Base-by-base conservation (phyloP, 2,797 vertebrate species). In the Ptychobarbus kaznakovi region DNA sequence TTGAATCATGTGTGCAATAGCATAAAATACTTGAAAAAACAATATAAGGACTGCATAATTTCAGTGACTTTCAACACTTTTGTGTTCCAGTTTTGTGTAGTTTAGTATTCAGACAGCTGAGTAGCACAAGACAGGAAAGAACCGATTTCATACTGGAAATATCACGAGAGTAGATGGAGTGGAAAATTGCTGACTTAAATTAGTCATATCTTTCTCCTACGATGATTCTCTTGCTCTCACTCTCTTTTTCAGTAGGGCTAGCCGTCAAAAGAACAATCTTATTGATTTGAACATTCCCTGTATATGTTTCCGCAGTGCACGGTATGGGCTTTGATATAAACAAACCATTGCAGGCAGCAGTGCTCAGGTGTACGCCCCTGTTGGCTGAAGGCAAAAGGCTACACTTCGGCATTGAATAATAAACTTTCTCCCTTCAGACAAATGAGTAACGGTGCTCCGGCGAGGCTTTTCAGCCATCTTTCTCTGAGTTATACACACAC, bases 381-480 rank as follows among this genome's bases (percentile, higher is more conserved):
- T 25, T 68, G 75, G 51, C 51, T 53, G 56, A 80, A 80, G 70
- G 68, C 70, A 66, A 82, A 85, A 85, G 84, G 80, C 72, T 84
- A 63, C 77, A 77, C 51, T 85, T 86, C 22, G 15, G 46, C 49
- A 78, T 25, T 74, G 76, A 86, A 82, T 72, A 65, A 66, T 42
- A 28, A 75, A 32, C 51, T 32, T 70, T 82, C 66, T 78, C 63
- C n/a, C 35, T 53, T 61, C 42, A 74, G 81, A 89, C 49, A 46
- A 66, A 68, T 75, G 86, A 88, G 79, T 80, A 80, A 68, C 51
- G 53, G 58, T 85, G 79, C 86, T 80, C 65, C 72, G 32, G 74
- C 13, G 75, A 82, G 61, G 61, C 77, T 56, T 44, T 32, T 68
- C 51, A 82, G 28, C 61, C 7, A 38, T 44, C 78, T 44, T 53